Base-by-base conservation (phyloP, 1,140 invertebrate genomes). In the Diploscapter pachys region DNA sequence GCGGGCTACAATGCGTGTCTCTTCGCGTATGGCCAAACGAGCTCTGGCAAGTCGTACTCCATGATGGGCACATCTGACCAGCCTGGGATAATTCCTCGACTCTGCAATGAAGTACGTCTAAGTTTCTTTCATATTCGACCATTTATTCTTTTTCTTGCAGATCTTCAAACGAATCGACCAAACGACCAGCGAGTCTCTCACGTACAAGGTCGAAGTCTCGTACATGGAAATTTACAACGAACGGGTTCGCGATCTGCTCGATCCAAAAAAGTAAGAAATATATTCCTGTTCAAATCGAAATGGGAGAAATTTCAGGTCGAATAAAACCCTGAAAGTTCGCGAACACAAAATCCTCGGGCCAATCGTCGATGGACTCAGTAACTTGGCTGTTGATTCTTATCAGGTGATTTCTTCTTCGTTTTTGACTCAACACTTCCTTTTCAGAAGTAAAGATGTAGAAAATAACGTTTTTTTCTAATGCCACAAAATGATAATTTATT, bases 181-280 rank as follows among this genome's bases (percentile, higher is more conserved):
- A 53, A 80, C 79, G 65, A 78, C 76, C 5, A 81, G 75, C 57
- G 91, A 93, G 80, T 90, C 91, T 80, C 66, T 79, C 5, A 89
- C 89, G 2, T 89, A 93, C 76, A 97, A 97, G 89, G 93, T 98
- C 71, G 96, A 98, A 89, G 95, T 98, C 8, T 96, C 94, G 55
- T 99, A 98, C 86, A 97, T 98, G 94, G 96, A 99, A 89, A 98
- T 99, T 79, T 99, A 99, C 88, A 99, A 99, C 87, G 96, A 99
- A 88, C 94, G 95, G 88, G 94, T 98, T 50, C 93, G 96, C 86
- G 96, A 99, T 88, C 90, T 99, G n/a, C 88, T 99, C 52, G 95
- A 97, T 88, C 93, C 93, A 31, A 93, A 93, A 76, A 83, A 83
- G 75, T 83, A 52, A 66, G 80, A 1, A 31, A 31, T 31, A 31